These are phyloP conservation scores for Otocyon megalotis DNA, from an alignment of 2,113 vertebrate species.

Conservation along the genomic window DNA sequence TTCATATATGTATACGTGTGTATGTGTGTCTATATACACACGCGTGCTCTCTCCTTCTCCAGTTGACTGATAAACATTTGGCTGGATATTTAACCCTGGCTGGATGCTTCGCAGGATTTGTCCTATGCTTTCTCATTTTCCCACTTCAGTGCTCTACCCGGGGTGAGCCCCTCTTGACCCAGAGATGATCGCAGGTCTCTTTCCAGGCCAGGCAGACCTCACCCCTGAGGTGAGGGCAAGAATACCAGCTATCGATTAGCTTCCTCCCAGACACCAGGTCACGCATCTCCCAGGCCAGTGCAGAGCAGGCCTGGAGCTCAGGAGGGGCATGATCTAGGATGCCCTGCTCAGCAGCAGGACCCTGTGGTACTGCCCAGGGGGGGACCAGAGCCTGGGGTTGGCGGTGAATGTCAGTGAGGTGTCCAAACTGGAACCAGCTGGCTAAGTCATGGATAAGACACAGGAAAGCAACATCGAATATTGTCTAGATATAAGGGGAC, in stretches of 20 bases:
- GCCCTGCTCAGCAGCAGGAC: not conserved
- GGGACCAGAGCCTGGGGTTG: not conserved
- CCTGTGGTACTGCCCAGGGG: not conserved
- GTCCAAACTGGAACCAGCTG: not conserved
- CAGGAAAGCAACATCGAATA: accelerated
- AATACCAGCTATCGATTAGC: not conserved
- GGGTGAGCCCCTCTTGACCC: not conserved
- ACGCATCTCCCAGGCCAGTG: not conserved
- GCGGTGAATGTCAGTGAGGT: not conserved
- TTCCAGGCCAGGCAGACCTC: not conserved
- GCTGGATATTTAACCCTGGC: not conserved
- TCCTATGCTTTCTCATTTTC: not conserved
- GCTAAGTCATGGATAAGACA: not conserved
- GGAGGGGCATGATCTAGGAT: not conserved
- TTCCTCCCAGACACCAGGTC: not conserved
- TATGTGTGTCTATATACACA: accelerated
- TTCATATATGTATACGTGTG: not conserved
- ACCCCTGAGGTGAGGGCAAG: not conserved
- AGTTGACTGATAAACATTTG: not conserved
- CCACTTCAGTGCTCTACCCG: not conserved
- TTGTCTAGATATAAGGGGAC: too few relatives aligned
- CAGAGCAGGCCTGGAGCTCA: not conserved
- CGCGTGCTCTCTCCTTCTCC: not conserved
- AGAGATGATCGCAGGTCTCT: not conserved
- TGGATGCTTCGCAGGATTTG: not conserved